Evolutionary conservation across 2,888 invertebrate species (phyloP), one percentile per base, ranked within the genome.

Genomic region (Monochamus alternatus): DNA sequence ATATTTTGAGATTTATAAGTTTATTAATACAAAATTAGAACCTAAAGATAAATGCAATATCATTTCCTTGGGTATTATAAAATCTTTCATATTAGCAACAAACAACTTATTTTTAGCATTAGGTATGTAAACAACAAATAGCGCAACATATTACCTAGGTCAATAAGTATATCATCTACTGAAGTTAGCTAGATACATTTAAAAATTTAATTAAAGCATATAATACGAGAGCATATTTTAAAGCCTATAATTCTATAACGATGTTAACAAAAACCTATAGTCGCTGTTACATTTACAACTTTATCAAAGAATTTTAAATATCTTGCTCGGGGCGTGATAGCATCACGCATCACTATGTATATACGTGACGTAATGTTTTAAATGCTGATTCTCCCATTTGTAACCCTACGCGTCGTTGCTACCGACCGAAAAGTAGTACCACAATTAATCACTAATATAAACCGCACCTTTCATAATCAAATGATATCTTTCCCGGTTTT

Each of bases 361-460:
- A 88, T 85, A 80, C 84, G 87, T 89, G 89, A 89, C 89, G 89
- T 89, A 88, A 89, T 87, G 80, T 86, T 86, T 83, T 85, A 85
- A 86, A 64, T 69, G 74, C 64, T 74, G 83, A 82, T 84, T 83
- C 83, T 78, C 74, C 84, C 81, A 81, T 73, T 85, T 83, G 82
- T 81, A 81, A 83, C 81, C 77, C 81, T 86, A 82, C 86, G 85
- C 85, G 64, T 76, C 31, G 76, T 65, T 55, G 68, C 31, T 8
- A 22, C 72, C 64, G 74, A 76, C 71, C 68, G 69, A 85, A 84
- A 85, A 86, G 82, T 84, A 86, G 84, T 83, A 73, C 84, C 67
- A 12, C 3, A 47, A 55, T 72, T 52, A 55, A 64, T 59, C 71
- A 64, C 60, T 65, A 73, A 51, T 64, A 70, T 55, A 51, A 22